Base-by-base conservation (phyloP, 1,140 invertebrate species). In the Rhynchophorus ferrugineus region DNA sequence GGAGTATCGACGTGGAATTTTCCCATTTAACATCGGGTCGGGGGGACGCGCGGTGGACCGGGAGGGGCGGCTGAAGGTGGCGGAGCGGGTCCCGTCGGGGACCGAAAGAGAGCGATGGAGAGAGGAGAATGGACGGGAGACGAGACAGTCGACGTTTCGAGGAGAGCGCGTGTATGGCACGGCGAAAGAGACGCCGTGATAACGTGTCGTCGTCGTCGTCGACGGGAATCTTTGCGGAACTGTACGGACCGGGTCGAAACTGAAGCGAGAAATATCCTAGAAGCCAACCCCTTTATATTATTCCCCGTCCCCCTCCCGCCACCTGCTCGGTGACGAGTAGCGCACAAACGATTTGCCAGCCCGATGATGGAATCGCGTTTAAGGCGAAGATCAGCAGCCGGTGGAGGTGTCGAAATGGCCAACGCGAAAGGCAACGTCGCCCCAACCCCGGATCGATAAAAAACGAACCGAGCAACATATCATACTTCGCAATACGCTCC, bases 231-330 rank as follows among this genome's bases (percentile, higher is more conserved):
- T 65, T 65, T 54, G 53, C 54, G 54, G 29, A 51, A 47, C 61
- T 63, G 63, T 65, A 62, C 60, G 13, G 48, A 49, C 54, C 57
- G 50, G 59, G 60, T 63, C 59, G 60, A 56, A 58, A 60, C 54
- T 58, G 58, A 60, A 58, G 63, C 59, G 61, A 61, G 61, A 60
- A 61, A n/a, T n/a, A n/a, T n/a, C n/a, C n/a, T n/a, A n/a, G n/a
- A n/a, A n/a, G n/a, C n/a, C n/a, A n/a, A n/a, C n/a, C n/a, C n/a
- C n/a, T 61, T 58, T 63, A 58, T 56, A 56, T 54, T 44, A 53
- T 58, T 61, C 29, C 22, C 22, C n/a, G 9, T 44, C 44, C 55
- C 60, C 59, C 49, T 44, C 52, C 52, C 59, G 43, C 53, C 43
- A 41, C 29, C 39, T n/a, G n/a, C n/a, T n/a, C n/a, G n/a, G n/a